Evolutionary conservation across 1,140 invertebrate genomes (phyloP).

Genomic region (Eupeodes corollae): DNA sequence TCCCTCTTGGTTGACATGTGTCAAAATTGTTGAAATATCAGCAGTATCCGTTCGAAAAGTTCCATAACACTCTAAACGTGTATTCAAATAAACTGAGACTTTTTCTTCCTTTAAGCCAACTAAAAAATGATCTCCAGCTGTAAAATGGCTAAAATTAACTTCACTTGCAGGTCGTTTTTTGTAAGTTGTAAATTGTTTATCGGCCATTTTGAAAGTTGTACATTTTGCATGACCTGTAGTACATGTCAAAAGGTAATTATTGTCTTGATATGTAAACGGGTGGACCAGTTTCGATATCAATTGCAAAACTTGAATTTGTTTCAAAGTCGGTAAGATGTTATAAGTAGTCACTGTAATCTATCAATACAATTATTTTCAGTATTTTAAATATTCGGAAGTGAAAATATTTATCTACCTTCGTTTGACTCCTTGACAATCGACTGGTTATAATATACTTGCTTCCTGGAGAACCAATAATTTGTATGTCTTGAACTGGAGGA

Average conservation of each 20-base stretch:
- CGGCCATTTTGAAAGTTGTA: constrained; percentile 21
- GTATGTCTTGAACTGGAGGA: constrained; percentile 16
- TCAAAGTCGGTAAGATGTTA: constrained; percentile 10
- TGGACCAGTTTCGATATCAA: constrained; percentile 14
- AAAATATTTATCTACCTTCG: constrained; percentile 12
- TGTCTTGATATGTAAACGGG: constrained; percentile 14
- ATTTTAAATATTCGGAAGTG: not conserved
- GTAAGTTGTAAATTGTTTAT: constrained; percentile 21
- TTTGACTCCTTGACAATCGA: constrained; percentile 12
- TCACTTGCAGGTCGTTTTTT: constrained; percentile 12
- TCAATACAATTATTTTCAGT: not conserved
- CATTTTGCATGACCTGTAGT: constrained; percentile 6
- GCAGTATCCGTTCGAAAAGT: constrained; percentile 13
- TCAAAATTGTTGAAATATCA: constrained; percentile 12
- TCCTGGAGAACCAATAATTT: constrained; percentile 16
- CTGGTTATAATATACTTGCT: constrained; percentile 21
- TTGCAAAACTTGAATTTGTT: constrained; percentile 16
- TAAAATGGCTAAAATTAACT: constrained; percentile 16
- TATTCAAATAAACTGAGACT: constrained; percentile 20
- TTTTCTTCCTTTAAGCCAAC: constrained; percentile 16
- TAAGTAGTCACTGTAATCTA: constrained; percentile 21
- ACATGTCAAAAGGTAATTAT: constrained; percentile 24
- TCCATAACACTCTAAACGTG: constrained; percentile 26
- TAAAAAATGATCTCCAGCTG: constrained; percentile 12
- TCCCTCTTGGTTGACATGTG: constrained; percentile 17